Conservation (phyloP, 2,888 invertebrate genomes). For the Xestia rhomboidea region DNA sequence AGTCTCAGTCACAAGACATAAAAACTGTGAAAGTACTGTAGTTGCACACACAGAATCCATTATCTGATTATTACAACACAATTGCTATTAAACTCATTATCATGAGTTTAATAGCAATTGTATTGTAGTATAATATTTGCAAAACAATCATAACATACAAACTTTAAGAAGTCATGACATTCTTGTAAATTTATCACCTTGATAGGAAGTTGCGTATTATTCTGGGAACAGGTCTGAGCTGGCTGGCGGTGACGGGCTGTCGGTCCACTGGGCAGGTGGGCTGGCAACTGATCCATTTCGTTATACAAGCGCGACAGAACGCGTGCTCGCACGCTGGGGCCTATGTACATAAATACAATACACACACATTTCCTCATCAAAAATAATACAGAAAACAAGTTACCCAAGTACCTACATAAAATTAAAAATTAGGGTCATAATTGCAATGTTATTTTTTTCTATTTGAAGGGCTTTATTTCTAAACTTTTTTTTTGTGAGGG, state of each 20-base stretch:
- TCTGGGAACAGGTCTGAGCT: constrained; percentile 97
- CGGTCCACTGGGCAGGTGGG: constrained; percentile 98
- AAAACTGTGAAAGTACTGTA: too few species aligned
- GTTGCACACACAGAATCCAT: constrained; percentile 37
- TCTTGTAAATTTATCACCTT: constrained; percentile 89
- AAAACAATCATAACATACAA: too few species aligned
- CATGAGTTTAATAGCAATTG: too few species aligned
- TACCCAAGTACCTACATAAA: too few species aligned
- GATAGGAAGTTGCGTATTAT: constrained; percentile 97
- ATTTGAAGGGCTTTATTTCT: too few species aligned
- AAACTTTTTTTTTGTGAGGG: too few species aligned
- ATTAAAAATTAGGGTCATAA: too few species aligned
- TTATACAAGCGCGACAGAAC: constrained; percentile 98
- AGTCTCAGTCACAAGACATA: too few species aligned
- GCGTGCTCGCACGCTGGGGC: constrained; percentile 99
- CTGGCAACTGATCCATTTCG: constrained; percentile 98
- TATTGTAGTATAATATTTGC: too few species aligned
- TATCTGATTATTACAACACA: constrained; percentile 45
- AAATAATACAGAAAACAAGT: constrained; percentile 21
- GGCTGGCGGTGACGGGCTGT: constrained; percentile 96
- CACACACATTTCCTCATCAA: constrained; percentile 28
- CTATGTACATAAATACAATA: constrained; percentile 84
- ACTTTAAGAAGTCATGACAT: constrained; percentile 52
- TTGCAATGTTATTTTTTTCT: too few species aligned
- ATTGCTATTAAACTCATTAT: constrained; percentile 30